phyloP scores from a whole-genome alignment of 2,113 vertebrate genomes.

The Nymphicus hollandicus region DNA sequence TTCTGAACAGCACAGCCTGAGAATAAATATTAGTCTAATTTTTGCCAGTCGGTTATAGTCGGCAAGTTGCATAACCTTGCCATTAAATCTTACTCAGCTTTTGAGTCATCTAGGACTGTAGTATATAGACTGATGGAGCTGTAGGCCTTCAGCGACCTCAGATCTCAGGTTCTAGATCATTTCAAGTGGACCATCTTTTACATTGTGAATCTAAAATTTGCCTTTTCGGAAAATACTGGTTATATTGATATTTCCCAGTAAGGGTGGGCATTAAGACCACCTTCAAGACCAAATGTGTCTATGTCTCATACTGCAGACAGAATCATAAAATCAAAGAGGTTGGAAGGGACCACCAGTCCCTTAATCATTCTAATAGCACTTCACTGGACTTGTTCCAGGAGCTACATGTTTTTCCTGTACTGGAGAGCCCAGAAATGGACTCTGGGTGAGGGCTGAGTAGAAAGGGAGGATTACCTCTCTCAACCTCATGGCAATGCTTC shows the following conservation, averaged over 20 bases:
- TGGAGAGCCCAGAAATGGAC: background rate
- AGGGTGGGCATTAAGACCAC: background rate
- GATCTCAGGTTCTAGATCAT: background rate
- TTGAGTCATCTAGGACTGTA: accelerated
- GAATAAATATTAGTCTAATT: background rate
- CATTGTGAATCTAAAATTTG: background rate
- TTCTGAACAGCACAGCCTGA: background rate
- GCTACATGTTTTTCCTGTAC: background rate
- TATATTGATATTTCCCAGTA: background rate
- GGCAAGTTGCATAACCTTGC: background rate
- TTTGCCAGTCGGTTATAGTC: background rate
- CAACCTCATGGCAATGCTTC: background rate
- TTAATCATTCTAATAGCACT: background rate
- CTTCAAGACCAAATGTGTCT: background rate
- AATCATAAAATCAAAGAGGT: background rate
- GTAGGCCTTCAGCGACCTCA: background rate
- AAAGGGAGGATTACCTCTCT: background rate
- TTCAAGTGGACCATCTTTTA: background rate
- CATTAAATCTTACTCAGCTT: background rate
- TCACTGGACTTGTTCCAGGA: background rate
- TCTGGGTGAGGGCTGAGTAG: background rate
- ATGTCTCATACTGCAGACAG: background rate
- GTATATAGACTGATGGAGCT: background rate
- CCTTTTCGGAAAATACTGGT: background rate
- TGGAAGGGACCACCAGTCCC: background rate